Base-by-base conservation (phyloP, 1,140 invertebrate species). In the Helicoverpa zea region DNA sequence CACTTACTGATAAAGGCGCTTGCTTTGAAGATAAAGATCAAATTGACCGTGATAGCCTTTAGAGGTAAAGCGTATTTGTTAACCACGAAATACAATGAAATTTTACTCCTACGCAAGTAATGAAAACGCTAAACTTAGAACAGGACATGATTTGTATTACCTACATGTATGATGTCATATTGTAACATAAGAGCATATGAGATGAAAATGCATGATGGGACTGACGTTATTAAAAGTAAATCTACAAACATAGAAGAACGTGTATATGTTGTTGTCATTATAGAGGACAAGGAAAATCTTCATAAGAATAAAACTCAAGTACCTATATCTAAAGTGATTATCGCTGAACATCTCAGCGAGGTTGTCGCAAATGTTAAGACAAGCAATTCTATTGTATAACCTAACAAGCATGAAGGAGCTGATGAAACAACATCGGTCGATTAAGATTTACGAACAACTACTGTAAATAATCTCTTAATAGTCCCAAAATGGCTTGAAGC, bases 1-100 rank as follows among this genome's bases (percentile, higher is more conserved):
- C 23, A 29, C 47, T n/a, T 11, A 12, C 68, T 54, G 18, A 72
- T 52, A 68, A 68, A 54, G 49, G 49, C n/a, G 35, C 68, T 72
- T 14, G 68, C 68, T 72, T 52, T 72, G 49, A 51, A 29, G 68
- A 72, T 72, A 72, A 72, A 12, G 23, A 72, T 72, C 18, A 51
- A 72, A 72, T 72, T 51, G 49, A 72, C 68, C 49, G 18, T 72
- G 68, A 72, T 72, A 72, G 68, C 68, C 68, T 54, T 52, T 29
- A 29, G 29, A 52, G 68, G 49, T n/a, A 12, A 72, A n/a, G 49
- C 23, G 23, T 52, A 52, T 70, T 72, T n/a, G 13, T 72, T 68
- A 51, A 14, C 2, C 43, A 68, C 47, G 47, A 23, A 54, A 54
- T 54, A 30, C 49, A 30, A 29, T 54, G 18, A 51, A 72, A 52